These are phyloP conservation scores for Aspidiotus rigidus DNA, from an alignment of 2,888 invertebrate genomes.

Conservation along the genomic window DNA sequence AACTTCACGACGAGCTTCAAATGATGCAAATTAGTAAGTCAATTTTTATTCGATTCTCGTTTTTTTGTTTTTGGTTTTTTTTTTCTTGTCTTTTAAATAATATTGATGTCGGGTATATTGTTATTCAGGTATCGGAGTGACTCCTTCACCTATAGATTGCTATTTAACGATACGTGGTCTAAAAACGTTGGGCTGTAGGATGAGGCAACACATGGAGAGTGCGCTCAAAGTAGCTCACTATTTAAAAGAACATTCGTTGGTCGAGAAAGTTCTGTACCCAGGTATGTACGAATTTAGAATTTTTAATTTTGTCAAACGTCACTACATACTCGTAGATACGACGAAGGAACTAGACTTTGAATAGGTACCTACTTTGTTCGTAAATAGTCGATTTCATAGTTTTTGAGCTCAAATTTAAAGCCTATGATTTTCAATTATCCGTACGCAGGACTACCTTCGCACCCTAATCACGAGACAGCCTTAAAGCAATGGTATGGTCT, in stretches of 20 bases:
- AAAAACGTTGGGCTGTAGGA: conserved; percentile 82
- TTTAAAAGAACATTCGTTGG: conserved; percentile 66
- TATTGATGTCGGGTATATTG: not conserved
- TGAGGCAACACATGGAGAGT: conserved; percentile 77
- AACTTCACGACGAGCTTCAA: conserved; percentile 22
- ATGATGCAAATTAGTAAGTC: conserved; percentile 31
- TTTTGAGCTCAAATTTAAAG: too few species aligned
- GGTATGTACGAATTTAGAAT: conserved; percentile 3
- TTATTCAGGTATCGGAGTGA: conserved; percentile 69
- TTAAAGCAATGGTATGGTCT: conserved; percentile 73
- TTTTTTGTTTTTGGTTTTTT: too few species aligned
- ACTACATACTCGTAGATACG: too few species aligned
- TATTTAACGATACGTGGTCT: conserved; percentile 82
- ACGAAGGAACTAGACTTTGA: too few species aligned
- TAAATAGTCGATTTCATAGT: too few species aligned
- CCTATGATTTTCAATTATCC: conserved; percentile 40
- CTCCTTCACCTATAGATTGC: conserved; percentile 94
- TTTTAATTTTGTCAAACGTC: too few species aligned
- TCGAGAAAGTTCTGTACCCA: conserved; percentile 64
- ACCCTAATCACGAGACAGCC: conserved; percentile 74
- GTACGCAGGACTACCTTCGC: conserved; percentile 75
- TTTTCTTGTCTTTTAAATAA: too few species aligned
- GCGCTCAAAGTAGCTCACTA: conserved; percentile 67
- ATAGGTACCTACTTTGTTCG: too few species aligned
- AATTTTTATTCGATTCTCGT: not conserved